Conservation (phyloP, 2,113 vertebrate genomes). For the Gallinago undulata region DNA sequence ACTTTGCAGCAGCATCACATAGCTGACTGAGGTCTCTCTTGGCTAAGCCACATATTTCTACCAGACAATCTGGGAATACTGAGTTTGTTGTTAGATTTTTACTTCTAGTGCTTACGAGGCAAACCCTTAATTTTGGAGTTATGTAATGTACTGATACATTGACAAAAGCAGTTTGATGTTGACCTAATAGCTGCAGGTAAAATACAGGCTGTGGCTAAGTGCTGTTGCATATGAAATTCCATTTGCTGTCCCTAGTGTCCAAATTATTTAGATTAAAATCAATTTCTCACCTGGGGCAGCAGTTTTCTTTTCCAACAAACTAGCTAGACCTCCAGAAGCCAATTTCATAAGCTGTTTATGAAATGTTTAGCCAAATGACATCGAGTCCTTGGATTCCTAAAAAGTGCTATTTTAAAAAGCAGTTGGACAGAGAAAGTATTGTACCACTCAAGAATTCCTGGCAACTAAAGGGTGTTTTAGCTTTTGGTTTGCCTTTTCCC, state of each 20-base stretch:
- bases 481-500: not conserved
- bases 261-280: not conserved
- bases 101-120: not conserved
- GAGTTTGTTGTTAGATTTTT: not conserved
- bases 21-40: not conserved
- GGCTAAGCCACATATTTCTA: not conserved
- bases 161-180: not conserved
- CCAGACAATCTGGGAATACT: not conserved
- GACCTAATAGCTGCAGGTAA: not conserved
- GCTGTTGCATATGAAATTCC: not conserved
- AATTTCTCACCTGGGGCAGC: not conserved
- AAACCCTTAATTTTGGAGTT: not conserved
- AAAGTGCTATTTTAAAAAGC: fast-evolving
- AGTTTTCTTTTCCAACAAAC: not conserved
- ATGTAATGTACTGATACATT: not conserved
- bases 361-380: not conserved
- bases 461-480: not conserved
- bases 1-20: not conserved
- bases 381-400: not conserved
- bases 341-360: not conserved
- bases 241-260: not conserved
- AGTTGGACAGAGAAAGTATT: not conserved
- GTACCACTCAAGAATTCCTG: not conserved
- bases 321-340: not conserved
- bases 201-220: not conserved